These are phyloP conservation scores for Stenopsyche tienmushanensis DNA, from an alignment of 1,140 invertebrate genomes.

Conservation along the genomic window DNA sequence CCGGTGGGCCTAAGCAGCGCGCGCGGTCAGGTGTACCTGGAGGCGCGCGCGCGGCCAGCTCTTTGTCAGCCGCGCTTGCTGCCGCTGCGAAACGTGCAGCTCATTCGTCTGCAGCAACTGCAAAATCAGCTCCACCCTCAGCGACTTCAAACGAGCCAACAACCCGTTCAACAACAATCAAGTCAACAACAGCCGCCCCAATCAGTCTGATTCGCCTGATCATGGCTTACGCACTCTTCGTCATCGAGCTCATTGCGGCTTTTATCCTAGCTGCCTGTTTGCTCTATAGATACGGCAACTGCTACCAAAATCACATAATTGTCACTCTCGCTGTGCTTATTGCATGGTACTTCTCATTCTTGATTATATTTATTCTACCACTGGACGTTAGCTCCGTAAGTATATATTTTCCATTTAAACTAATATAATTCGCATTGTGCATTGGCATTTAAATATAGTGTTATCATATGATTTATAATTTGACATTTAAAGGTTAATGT, in stretches of 20 bases:
- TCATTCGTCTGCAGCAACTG: too few species aligned
- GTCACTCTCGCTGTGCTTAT: constrained; percentile 92
- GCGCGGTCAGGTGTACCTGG: neutral
- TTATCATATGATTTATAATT: too few species aligned
- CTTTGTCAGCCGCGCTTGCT: constrained; percentile 3
- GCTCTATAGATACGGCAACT: constrained; percentile 93
- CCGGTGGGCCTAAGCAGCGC: neutral
- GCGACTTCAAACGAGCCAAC: neutral
- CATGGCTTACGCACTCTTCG: constrained; percentile 78
- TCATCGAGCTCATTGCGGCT: constrained; percentile 73
- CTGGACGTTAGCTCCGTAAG: constrained; percentile 95
- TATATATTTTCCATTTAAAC: constrained; percentile 42
- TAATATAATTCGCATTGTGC: too few species aligned
- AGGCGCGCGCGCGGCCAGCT: neutral
- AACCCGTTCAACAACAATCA: neutral
- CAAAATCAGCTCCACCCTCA: neutral
- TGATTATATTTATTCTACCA: constrained; percentile 96
- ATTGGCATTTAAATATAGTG: neutral
- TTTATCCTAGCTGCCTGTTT: constrained; percentile 72
- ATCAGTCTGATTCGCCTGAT: constrained; percentile 42
- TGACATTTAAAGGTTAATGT: too few species aligned
- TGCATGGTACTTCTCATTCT: constrained; percentile 98
- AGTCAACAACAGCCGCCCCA: neutral
- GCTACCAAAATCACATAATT: constrained; percentile 88
- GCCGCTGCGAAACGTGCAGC: neutral